Evolutionary conservation across 2,797 vertebrate species (phyloP).

Genomic region (Mormyrops attenuatus): DNA sequence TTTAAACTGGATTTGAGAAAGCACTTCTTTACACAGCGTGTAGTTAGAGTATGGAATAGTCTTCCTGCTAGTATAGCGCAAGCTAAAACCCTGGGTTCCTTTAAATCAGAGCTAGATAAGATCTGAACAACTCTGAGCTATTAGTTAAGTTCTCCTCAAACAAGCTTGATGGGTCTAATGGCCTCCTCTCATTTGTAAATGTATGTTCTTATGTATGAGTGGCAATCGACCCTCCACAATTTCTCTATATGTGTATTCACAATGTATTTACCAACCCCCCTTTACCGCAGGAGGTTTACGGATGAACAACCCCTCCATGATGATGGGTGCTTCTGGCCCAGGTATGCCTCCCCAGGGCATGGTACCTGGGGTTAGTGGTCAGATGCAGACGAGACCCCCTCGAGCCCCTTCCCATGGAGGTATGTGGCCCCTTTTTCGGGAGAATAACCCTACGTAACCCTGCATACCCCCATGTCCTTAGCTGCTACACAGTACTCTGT

Average conservation of each 20-base stretch:
- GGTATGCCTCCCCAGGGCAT: slow-evolving; percentile 77
- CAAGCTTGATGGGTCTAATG: no score
- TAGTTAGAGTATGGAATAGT: no score
- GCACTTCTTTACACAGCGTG: no score
- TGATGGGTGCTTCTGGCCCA: slow-evolving; percentile 81
- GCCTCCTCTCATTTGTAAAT: no score
- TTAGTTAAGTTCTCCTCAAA: no score
- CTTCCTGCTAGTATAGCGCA: no score
- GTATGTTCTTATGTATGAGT: neutral
- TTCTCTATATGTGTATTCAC: neutral
- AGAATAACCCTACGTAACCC: neutral
- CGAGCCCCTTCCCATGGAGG: slow-evolving; percentile 86
- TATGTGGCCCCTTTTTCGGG: slow-evolving; percentile 44
- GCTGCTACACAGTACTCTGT: neutral
- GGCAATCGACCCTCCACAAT: neutral
- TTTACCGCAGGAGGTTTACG: slow-evolving; percentile 72
- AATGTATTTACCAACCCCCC: neutral
- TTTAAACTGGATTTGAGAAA: no score
- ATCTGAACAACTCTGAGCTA: no score
- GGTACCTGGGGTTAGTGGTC: slow-evolving; percentile 73
- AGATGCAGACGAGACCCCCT: slow-evolving; percentile 80
- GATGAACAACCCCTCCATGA: slow-evolving; percentile 76
- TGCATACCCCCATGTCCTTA: neutral
- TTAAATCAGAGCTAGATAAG: no score
- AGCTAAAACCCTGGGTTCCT: no score